Base-by-base conservation (phyloP, 2,797 vertebrate genomes). In the Spea hammondii region DNA sequence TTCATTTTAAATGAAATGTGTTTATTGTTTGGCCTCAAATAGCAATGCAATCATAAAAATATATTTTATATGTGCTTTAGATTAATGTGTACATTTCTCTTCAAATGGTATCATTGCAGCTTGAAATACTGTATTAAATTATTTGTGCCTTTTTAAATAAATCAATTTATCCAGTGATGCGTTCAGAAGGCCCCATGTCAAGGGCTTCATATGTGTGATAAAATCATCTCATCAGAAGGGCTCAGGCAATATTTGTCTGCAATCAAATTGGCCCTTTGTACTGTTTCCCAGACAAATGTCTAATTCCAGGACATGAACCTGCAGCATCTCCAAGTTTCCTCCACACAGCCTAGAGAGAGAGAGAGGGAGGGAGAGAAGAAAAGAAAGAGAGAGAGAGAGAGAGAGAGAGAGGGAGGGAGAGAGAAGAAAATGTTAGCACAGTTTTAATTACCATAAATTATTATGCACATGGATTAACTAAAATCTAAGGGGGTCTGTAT, bases 281-380 rank as follows among this genome's bases (percentile, higher is more conserved):
- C 81, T 93, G 92, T 83, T 88, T 93, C 85, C 90, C 92, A 78
- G 92, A 90, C 80, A 93, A 85, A 87, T 93, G 92, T 84, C 92
- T 93, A 92, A 92, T 93, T 88, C 92, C 92, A 93, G 92, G 92
- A 92, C 92, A 93, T 69, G 91, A 92, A 87, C 91, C 92, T 88
- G 92, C 92, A 93, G 92, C 92, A 93, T 93, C 92, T 88, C 92
- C 92, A 93, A 93, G 92, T 91, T 93, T 93, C 91, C 88, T 88
- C 92, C 92, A 93, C 86, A 92, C 92, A 92, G 91, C 92, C 92
- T 93, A 85, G 68, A 82, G 46, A 51, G 5, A 14, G 47, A 32
- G n/a, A 54, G 17, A 59, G 32, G 17, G 46, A 32, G 32, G 32
- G 32, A 32, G 32, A 32, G 32, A 32, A 32, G 32, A 2, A 32